Base-by-base conservation (phyloP, 2,888 invertebrate species). In the Hedya salicella region DNA sequence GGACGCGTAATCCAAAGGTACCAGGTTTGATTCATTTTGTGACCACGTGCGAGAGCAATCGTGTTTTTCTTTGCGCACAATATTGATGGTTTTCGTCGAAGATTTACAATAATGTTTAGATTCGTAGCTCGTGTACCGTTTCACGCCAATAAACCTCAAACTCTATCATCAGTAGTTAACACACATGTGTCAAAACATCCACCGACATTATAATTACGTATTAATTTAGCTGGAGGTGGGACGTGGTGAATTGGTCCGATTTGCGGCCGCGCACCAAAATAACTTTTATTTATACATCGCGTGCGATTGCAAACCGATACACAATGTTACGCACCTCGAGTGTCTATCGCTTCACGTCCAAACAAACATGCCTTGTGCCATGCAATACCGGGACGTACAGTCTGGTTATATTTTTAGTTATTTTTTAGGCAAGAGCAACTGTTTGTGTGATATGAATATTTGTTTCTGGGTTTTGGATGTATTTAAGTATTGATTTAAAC, bases 231-330 rank as follows among this genome's bases (percentile, higher is more conserved):
- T 16, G 39, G 42, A 36, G 21, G 50, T 59, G 50, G 57, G 50
- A 21, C 50, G 40, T 14, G 60, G 14, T n/a, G 44, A 66, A 61
- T 54, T 54, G 61, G 61, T 53, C 53, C 53, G 53, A 61, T 66
- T 52, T 61, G 48, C 46, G 57, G 54, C 46, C 49, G 19, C 14
- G 8, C n/a, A 59, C 54, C 36, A 50, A 67, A 62, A 67, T 62
- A 62, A 42, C 61, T 36, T 62, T 67, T 66, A 66, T 66, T 66
- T 66, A 66, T 62, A 67, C 61, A 39, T 42, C 62, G 49, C 52
- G 67, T 67, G 30, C 62, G 67, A 67, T 62, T 67, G 62, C 62
- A 21, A 56, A 54, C 61, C 49, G 49, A 62, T 67, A 67, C 49
- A 67, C 32, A 30, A 50, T 48, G 60, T 54, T 60, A 53, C 59